phyloP scores from a whole-genome alignment of 2,797 vertebrate genomes.

The Harpagifer antarcticus region DNA sequence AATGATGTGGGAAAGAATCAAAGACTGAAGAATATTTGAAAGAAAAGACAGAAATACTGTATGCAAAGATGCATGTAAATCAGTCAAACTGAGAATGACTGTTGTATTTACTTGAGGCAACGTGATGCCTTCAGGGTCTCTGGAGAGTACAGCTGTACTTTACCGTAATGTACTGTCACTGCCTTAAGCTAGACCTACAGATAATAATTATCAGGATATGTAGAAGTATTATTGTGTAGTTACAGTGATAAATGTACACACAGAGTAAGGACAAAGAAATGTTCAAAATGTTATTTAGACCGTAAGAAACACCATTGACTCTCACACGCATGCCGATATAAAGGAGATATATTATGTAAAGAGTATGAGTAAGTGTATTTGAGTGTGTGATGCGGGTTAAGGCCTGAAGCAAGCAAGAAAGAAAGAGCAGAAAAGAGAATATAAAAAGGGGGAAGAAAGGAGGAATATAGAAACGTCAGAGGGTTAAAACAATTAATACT shows the following conservation, averaged over 20 bases:
- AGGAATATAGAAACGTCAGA: not conserved
- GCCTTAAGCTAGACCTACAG: conserved; percentile 37
- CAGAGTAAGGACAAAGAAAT: not conserved
- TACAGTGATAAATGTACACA: conserved; percentile 14
- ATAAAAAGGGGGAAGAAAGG: not conserved
- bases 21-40: not conserved
- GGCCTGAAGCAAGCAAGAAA: conserved; percentile 8
- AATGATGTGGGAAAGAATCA: not conserved
- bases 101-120: conserved; percentile 41
- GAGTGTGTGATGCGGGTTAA: conserved; percentile 8
- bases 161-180: conserved; percentile 33
- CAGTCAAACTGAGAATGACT: conserved; percentile 46
- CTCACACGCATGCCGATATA: conserved; percentile 25
- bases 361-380: not conserved
- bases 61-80: conserved; percentile 32
- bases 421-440: conserved; percentile 9
- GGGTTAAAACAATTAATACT: not conserved
- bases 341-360: conserved; percentile 16
- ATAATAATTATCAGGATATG: conserved; percentile 53
- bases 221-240: conserved; percentile 28
- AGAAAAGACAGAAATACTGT: not conserved
- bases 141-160: conserved; percentile 40
- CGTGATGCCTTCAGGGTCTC: conserved; percentile 52
- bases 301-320: conserved; percentile 46
- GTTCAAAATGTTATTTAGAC: conserved; percentile 56